Base-by-base conservation (phyloP, 2,113 vertebrate species). In the Turnix velox region DNA sequence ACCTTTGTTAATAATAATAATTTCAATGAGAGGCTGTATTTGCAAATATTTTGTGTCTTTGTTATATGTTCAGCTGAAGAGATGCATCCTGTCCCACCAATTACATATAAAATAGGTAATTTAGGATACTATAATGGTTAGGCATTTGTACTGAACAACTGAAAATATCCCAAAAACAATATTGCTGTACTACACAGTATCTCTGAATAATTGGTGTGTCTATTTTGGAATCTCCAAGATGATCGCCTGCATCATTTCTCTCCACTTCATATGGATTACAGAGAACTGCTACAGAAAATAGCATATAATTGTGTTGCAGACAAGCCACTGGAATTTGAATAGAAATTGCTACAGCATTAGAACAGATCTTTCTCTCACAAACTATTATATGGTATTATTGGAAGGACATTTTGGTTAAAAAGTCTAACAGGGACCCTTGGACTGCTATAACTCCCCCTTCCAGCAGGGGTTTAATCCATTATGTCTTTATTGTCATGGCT, bases 191-290 rank as follows among this genome's bases (percentile, higher is more conserved):
- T 62, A 57, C 23, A 54, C n/a, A 39, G 35, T 82, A 30, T 79
- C 81, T 82, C 59, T 83, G 88, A 95, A 92, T 84, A 94, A 95
- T 79, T 72, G 73, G 74, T 2, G 8, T 66, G 54, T 93, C 93
- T 89, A 85, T 90, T 92, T 82, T 89, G 74, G 91, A 94, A 94
- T 87, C n/a, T 91, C 84, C 69, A 4, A 3, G 8, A 72, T 58
- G 88, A 93, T 89, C 66, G 88, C 90, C 67, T 89, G 58, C 62
- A 79, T 82, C 10, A 83, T 93, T 93, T 96, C 81, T 92, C 55
- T 79, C 77, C 39, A 76, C 66, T 89, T 24, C 39, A 66, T 82
- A 66, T 43, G 87, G 81, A 91, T 91, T 89, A 35, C 65, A 90
- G 65, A 90, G 68, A 88, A 86, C 10, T 59, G 72, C 92, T 88